phyloP scores from a whole-genome alignment of 2,888 invertebrate species.

The Platycheirus rosarum region DNA sequence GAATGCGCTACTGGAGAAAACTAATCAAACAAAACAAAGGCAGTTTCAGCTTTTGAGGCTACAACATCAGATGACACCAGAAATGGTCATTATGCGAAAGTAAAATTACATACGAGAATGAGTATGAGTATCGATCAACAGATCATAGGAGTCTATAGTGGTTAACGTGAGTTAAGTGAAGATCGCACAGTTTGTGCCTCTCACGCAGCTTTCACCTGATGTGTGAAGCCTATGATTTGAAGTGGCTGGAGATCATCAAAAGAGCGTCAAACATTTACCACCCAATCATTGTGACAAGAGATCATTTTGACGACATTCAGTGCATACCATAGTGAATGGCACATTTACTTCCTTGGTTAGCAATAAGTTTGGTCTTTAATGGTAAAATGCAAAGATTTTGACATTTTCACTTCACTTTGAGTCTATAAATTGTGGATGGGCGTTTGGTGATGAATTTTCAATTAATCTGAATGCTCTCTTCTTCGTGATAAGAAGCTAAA shows the following conservation, averaged over 20 bases:
- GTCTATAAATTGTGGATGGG: not conserved
- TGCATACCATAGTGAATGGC: constrained; percentile 10
- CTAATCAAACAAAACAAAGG: constrained; percentile 1
- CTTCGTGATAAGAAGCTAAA: constrained; percentile 53
- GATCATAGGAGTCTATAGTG: constrained; percentile 1
- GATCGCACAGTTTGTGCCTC: constrained; percentile 21
- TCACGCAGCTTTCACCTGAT: constrained; percentile 50
- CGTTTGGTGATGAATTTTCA: constrained; percentile 31
- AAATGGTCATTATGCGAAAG: constrained; percentile 71
- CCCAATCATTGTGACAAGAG: constrained; percentile 4
- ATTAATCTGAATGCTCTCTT: constrained; percentile 19
- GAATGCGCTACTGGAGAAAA: constrained; percentile 8
- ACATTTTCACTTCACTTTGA: not conserved
- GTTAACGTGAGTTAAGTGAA: constrained; percentile 14
- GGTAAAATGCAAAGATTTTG: constrained; percentile 16
- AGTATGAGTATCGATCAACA: constrained; percentile 55
- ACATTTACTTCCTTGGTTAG: not conserved
- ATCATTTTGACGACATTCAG: constrained; percentile 21
- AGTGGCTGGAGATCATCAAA: constrained; percentile 32
- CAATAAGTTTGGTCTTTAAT: not conserved
- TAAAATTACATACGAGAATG: constrained; percentile 63
- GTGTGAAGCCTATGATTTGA: constrained; percentile 51
- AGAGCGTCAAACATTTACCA: constrained; percentile 25
- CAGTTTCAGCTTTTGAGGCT: not conserved
- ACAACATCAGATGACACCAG: constrained; percentile 59